Base-by-base conservation (phyloP, 1,140 invertebrate genomes). In the Epicauta chinensis region DNA sequence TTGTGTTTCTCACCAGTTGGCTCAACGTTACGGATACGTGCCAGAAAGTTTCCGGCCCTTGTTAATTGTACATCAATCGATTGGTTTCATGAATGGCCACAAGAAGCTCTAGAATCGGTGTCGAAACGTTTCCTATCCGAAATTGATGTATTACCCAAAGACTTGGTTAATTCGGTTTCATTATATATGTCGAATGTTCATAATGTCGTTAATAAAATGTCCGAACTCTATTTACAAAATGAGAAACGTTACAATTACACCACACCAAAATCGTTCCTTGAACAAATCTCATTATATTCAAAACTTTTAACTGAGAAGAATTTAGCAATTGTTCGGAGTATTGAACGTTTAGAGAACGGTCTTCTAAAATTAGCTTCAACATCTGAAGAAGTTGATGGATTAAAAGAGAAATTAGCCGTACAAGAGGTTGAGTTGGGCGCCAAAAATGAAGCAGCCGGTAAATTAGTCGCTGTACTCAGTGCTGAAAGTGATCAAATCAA, bases 51-150 rank as follows among this genome's bases (percentile, higher is more conserved):
- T 73, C 94, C 94, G 4, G 91, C 93, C 2, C 73, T 97, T n/a
- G 86, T 92, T 6, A 97, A 93, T 73, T 94, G 91, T 64, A 93
- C 93, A 0, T 81, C 84, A 6, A 95, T 97, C 42, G 83, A 97
- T 71, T 97, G 93, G 93, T 97, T 97, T 71, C 91, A 97, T 67
- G 89, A 93, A 74, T 97, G 94, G 93, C 93, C 94, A 0, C 79
- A 84, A 67, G 84, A 93, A 63, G 94, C 94, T 5, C 71, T 97
- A 42, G 79, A 89, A 60, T 94, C 91, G 42, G 94, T 97, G 1
- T 93, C 91, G 16, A 76, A 77, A 48, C 77, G 84, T 51, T 96
- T 96, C 69, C 73, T 97, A 11, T 71, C 80, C 15, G 85, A 91
- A 66, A 81, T 91, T 4, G 76, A 83, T 42, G 77, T 81, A 13